Conservation (phyloP, 2,888 invertebrate species). For the Eristalis pertinax region DNA sequence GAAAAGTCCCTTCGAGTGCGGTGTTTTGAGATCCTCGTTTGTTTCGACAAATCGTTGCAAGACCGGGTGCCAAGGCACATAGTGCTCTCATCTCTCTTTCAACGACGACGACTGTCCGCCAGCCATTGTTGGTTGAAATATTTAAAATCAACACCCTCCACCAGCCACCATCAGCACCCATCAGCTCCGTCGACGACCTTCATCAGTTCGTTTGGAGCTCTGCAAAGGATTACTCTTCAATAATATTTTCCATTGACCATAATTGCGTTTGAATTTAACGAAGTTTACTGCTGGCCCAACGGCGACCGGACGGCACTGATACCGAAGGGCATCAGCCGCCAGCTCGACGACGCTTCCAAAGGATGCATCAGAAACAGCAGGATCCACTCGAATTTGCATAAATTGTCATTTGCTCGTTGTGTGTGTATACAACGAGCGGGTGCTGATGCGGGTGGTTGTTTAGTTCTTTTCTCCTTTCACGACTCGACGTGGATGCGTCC, state of each 20-base stretch:
- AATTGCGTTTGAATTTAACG: constrained; percentile 22
- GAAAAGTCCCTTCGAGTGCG: no score
- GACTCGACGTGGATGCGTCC: no score
- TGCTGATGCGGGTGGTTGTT: background rate
- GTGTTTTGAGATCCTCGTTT: no score
- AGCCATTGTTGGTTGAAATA: no score
- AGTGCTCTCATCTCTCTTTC: no score
- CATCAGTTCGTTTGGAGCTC: background rate
- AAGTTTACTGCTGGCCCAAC: background rate
- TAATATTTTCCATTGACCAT: constrained; percentile 31
- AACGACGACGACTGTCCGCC: no score
- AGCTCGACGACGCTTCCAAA: background rate
- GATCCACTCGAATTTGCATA: constrained; percentile 33
- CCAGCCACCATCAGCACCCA: background rate
- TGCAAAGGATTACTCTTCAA: constrained; percentile 18
- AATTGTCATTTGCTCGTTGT: constrained; percentile 34
- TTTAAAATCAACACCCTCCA: background rate
- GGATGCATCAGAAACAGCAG: constrained; percentile 14
- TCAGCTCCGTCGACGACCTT: background rate
- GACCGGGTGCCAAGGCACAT: no score
- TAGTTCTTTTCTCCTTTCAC: constrained; percentile 9
- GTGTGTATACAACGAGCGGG: background rate
- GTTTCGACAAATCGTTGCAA: no score
- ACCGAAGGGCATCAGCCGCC: background rate
- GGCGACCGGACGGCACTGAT: background rate